phyloP scores from a whole-genome alignment of 37 sponge, comb jelly and placozoan genomes.

The Eunapius fragilis region DNA sequence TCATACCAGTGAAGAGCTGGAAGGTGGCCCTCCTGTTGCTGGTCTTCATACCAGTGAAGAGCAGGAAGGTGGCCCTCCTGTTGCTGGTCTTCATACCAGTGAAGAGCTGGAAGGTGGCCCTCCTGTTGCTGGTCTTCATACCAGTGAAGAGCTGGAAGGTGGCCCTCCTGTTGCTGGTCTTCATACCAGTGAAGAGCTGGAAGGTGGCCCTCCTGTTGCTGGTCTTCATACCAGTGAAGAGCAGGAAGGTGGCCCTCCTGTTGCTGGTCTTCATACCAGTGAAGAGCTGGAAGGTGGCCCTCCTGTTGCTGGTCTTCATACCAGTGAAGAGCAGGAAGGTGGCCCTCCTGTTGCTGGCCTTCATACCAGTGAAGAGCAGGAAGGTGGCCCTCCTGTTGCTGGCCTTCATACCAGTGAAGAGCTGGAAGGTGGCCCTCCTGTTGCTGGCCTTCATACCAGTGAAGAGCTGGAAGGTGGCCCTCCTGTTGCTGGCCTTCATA shows the following conservation, averaged over 20 bases:
- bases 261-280: conserved; percentile 59
- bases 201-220: conserved; percentile 68
- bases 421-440: conserved; percentile 62
- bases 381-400: conserved; percentile 68
- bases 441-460: conserved; percentile 57
- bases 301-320: conserved; percentile 62
- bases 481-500: conserved; percentile 60
- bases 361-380: conserved; percentile 54
- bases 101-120: conserved; percentile 56
- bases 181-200: conserved; percentile 55
- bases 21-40: conserved; percentile 68
- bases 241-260: conserved; percentile 61
- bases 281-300: conserved; percentile 56
- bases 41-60: conserved; percentile 48
- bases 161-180: conserved; percentile 61
- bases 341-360: conserved; percentile 59
- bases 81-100: conserved; percentile 59
- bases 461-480: conserved; percentile 56
- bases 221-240: conserved; percentile 48
- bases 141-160: conserved; percentile 58
- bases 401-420: conserved; percentile 46
- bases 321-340: conserved; percentile 56
- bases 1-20: conserved; percentile 55
- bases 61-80: conserved; percentile 61
- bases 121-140: conserved; percentile 62